Percentiles rank a stretch among this genome's conserved stretches.
These are phyloP conservation scores for Cenopis cana DNA, from an alignment of 2,888 invertebrate genomes.

Conservation along the genomic window DNA sequence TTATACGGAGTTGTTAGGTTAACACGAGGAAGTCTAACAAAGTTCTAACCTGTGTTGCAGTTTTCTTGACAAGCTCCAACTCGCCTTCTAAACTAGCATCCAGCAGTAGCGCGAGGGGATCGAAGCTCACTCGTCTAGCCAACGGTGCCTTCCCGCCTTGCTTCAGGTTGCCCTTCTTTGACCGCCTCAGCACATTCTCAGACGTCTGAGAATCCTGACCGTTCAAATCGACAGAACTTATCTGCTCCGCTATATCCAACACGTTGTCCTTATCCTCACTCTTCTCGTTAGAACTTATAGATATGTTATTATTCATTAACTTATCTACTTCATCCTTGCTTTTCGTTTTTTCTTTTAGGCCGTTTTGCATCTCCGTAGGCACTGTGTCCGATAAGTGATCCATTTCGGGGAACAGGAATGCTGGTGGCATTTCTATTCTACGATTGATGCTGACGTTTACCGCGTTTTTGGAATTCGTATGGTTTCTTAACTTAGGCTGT, in stretches of 20 bases:
- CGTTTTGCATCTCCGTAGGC: constrained; percentile 66
- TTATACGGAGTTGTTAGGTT: too few relatives aligned
- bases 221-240: constrained; percentile 80
- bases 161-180: constrained; percentile 93
- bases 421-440: constrained; percentile 93
- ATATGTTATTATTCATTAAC: constrained; percentile 66
- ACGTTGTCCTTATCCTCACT: constrained; percentile 76
- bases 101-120: constrained; percentile 97
- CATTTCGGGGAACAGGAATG: constrained; percentile 91
- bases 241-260: constrained; percentile 79
- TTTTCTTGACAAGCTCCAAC: constrained; percentile 97
- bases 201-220: constrained; percentile 84
- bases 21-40: not conserved
- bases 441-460: constrained; percentile 89
- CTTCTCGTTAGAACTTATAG: constrained; percentile 65
- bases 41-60: constrained; percentile 91
- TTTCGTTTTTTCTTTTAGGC: constrained; percentile 69
- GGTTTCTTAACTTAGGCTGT: constrained; percentile 90
- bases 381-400: constrained; percentile 84
- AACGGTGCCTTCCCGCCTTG: constrained; percentile 89
- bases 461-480: constrained; percentile 83
- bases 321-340: constrained; percentile 78
- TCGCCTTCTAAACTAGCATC: constrained; percentile 99
- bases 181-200: constrained; percentile 86
- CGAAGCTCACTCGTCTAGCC: constrained; percentile 96